Evolutionary conservation across 2,888 invertebrate species (phyloP).

Genomic region (Pemphredon lugubris): DNA sequence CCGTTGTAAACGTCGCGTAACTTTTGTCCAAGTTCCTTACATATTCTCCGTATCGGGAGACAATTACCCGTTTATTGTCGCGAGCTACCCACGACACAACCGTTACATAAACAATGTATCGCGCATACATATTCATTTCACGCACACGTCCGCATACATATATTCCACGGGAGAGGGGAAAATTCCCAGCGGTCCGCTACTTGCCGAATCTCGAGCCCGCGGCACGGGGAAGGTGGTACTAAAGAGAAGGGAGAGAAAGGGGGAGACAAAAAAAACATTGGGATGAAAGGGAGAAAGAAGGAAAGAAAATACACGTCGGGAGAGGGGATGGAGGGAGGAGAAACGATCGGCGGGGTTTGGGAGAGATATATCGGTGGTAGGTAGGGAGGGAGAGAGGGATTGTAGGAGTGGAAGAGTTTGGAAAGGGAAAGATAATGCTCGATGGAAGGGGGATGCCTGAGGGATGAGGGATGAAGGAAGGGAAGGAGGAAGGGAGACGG

Average conservation of each 20-base stretch:
- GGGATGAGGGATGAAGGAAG: not conserved
- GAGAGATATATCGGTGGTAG: slow-evolving; percentile 8
- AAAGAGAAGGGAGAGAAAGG: slow-evolving; percentile 13
- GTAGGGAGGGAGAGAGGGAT: too few species aligned
- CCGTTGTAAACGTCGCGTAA: too few species aligned
- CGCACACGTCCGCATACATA: too few species aligned
- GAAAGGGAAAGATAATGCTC: slow-evolving; percentile 30
- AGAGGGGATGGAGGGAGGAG: slow-evolving; percentile 18
- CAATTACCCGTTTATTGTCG: too few species aligned
- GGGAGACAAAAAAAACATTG: not conserved
- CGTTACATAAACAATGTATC: too few species aligned
- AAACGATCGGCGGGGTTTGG: slow-evolving; percentile 45
- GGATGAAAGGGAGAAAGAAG: slow-evolving; percentile 14
- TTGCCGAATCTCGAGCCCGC: slow-evolving; percentile 40
- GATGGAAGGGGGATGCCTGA: slow-evolving; percentile 14
- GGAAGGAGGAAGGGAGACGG: slow-evolving; percentile 5
- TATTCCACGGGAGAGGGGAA: not conserved
- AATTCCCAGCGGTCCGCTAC: slow-evolving; percentile 31
- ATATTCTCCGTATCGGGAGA: too few species aligned
- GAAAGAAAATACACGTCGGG: slow-evolving; percentile 6
- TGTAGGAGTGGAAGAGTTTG: slow-evolving; percentile 10
- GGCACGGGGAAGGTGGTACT: too few species aligned
- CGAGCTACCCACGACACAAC: too few species aligned
- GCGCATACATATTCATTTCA: too few species aligned
- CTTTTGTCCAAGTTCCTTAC: too few species aligned